These are phyloP conservation scores for Perca flavescens DNA, from an alignment of 2,113 vertebrate genomes.

Conservation along the genomic window DNA sequence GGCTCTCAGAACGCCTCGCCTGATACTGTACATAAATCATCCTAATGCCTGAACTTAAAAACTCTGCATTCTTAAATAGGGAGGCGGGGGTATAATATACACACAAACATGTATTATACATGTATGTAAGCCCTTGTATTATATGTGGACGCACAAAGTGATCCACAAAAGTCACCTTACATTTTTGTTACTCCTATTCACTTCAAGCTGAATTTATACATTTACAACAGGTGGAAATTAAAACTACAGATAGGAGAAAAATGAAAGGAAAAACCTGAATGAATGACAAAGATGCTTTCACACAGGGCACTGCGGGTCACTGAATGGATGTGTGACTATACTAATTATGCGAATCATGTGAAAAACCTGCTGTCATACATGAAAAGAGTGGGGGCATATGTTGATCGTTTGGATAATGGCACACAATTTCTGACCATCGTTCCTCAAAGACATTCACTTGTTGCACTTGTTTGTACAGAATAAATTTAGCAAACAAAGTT, in stretches of 20 bases:
- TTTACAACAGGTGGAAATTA: neutral
- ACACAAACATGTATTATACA: constrained; percentile 54
- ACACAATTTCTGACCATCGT: neutral
- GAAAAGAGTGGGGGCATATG: neutral
- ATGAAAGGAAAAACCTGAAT: neutral
- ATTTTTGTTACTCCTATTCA: constrained; percentile 4
- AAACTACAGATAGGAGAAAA: neutral
- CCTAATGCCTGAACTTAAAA: constrained; percentile 80
- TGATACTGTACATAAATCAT: constrained; percentile 83
- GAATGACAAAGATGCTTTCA: neutral
- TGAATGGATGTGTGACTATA: neutral
- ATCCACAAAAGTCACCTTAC: constrained; percentile 19
- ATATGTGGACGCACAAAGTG: neutral
- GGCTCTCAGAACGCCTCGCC: constrained; percentile 71
- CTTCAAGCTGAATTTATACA: neutral
- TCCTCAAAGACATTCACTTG: neutral
- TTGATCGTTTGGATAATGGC: neutral
- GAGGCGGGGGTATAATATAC: constrained; percentile 44
- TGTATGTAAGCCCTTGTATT: neutral
- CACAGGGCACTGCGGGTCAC: neutral
- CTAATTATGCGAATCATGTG: neutral
- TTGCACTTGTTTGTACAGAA: neutral
- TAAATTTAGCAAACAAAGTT: neutral
- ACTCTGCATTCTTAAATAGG: constrained; percentile 81
- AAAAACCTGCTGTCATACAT: neutral